phyloP scores from a whole-genome alignment of 2,888 invertebrate species.

The Drosophila heteroneura region DNA sequence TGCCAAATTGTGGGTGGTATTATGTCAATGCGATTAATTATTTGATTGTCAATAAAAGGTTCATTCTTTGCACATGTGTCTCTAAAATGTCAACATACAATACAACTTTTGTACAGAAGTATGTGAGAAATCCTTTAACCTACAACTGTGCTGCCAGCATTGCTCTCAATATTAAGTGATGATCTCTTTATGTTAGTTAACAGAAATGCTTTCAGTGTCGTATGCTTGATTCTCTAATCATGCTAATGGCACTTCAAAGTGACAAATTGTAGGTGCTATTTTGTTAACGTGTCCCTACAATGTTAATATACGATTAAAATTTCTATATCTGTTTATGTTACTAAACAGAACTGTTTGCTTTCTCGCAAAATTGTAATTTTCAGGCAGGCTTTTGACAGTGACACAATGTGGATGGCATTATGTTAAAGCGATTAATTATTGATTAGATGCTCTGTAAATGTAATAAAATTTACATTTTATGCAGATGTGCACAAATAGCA shows the following conservation, averaged over 20 bases:
- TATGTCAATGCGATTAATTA: neutral
- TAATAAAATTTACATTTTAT: slow-evolving; percentile 1
- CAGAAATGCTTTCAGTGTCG: neutral
- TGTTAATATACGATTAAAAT: no score
- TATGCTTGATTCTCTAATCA: neutral
- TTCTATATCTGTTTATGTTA: neutral
- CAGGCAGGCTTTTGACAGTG: neutral
- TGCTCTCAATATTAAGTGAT: neutral
- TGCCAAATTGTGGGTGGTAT: neutral
- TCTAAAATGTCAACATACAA: neutral
- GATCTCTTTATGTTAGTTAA: slow-evolving; percentile 1
- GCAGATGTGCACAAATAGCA: slow-evolving; percentile 1
- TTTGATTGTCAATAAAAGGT: neutral
- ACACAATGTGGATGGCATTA: neutral
- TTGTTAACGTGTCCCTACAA: neutral
- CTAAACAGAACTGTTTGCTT: neutral
- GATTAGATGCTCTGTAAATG: neutral
- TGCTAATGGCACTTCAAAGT: neutral
- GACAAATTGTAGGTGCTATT: neutral
- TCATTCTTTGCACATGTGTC: neutral
- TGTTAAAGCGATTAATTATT: slow-evolving; percentile 3
- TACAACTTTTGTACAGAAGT: neutral
- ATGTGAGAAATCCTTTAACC: neutral
- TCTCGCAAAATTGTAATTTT: neutral
- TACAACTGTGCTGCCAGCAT: neutral